Conservation (phyloP, 2,888 invertebrate species). For the Neelides folsomi region DNA sequence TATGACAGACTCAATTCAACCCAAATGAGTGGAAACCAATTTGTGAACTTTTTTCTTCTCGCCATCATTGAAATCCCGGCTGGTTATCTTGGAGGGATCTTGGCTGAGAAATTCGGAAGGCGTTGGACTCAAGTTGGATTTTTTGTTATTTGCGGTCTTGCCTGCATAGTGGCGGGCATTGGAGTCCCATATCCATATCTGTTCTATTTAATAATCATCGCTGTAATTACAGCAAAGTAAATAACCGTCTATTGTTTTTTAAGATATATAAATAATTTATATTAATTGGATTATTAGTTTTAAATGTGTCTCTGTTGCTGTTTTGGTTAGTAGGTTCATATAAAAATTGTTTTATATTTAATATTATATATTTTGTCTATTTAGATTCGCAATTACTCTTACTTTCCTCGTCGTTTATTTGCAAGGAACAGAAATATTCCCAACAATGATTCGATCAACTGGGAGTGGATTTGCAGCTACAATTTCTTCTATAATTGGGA, state of each 20-base stretch:
- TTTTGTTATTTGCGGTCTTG: conserved; percentile 34
- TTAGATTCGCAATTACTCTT: conserved; percentile 38
- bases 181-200: not conserved
- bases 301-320: no score
- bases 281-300: no score
- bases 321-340: no score
- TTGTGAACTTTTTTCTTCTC: conserved; percentile 51
- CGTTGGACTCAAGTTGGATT: conserved; percentile 43
- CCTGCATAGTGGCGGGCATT: conserved; percentile 19
- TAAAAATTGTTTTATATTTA: no score
- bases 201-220: conserved; percentile 2
- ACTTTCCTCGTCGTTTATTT: conserved; percentile 48
- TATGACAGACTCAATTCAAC: conserved; percentile 26
- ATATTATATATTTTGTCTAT: not conserved
- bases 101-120: conserved; percentile 44
- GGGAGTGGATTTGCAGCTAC: conserved; percentile 50
- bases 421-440: conserved; percentile 52
- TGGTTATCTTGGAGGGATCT: conserved; percentile 45
- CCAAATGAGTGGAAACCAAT: conserved; percentile 49
- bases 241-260: no score
- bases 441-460: conserved; percentile 52
- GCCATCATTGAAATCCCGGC: conserved; percentile 51
- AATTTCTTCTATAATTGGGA: conserved; percentile 44
- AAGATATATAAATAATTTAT: no score
- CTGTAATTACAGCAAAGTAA: conserved; percentile 13